Evolutionary conservation across 2,113 vertebrate genomes (phyloP), one percentile per base, ranked within the genome.

Genomic region (Porphyrio hochstetteri): DNA sequence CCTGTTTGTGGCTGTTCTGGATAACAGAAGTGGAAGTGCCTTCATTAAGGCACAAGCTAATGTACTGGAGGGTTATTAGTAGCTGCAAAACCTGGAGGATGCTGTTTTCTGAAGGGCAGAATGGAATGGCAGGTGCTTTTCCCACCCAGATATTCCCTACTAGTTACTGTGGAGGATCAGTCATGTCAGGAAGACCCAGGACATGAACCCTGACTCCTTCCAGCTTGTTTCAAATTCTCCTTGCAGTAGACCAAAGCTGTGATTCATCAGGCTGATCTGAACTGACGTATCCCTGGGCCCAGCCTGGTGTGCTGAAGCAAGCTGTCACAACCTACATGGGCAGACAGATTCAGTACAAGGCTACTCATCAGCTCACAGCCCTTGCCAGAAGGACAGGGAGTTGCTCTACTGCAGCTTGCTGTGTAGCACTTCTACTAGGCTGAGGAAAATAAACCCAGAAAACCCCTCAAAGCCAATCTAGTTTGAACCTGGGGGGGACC

Each of bases 231-330:
- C 46, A 20, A 29, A 10, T 10, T 33, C 59, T 48, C 18, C 53
- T 61, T n/a, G 18, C 65, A 25, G 31, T 2, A 61, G 16, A 20
- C 16, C 13, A 11, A 18, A 53, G 36, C 1, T n/a, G 24, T 2
- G 0, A 17, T 48, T 31, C 42, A 7, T n/a, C 36, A 6, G 1
- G 13, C 53, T 35, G 24, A 36, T 4, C 5, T 0, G 27, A 48
- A 50, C 31, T 6, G 50, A 33, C 46, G 55, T 17, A 11, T 28
- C 68, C 15, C 44, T 6, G 38, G 0, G 0, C 9, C n/a, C 4
- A 5, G 44, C 29, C n/a, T 25, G 18, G 7, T 10, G 31, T 13
- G 20, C 68, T 31, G 56, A 17, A 33, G 44, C 21, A 10, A 60
- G 53, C 38, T 55, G 59, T 21, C 46, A 35, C 5, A 46, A 10